Percentiles rank a stretch among this genome's conserved stretches.
phyloP scores from a whole-genome alignment of 1,140 invertebrate species.

The Scaptodrosophila lebanonensis region DNA sequence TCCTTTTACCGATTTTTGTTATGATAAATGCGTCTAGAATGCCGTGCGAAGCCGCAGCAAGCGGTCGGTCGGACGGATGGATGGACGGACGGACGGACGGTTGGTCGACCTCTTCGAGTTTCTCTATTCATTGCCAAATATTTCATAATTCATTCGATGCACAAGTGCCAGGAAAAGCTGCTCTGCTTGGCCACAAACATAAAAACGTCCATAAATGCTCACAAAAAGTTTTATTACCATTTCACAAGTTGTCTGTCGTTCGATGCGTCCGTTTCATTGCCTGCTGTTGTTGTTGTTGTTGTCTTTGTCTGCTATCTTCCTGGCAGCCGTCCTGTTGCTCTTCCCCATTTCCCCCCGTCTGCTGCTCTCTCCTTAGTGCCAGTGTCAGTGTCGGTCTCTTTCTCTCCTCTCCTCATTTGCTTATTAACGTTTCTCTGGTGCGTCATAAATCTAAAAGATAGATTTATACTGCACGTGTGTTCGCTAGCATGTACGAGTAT shows the following conservation, averaged over 20 bases:
- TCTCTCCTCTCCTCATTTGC: slow-evolving; percentile 58
- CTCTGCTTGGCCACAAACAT: slow-evolving; percentile 29
- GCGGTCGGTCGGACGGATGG: too few species aligned
- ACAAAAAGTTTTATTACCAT: slow-evolving; percentile 65
- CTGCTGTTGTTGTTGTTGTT: too few species aligned
- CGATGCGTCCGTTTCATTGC: neutral
- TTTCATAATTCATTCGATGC: slow-evolving; percentile 58
- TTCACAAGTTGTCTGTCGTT: slow-evolving; percentile 34
- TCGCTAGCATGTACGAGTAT: neutral
- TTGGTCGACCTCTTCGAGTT: slow-evolving; percentile 13
- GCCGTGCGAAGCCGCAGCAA: too few species aligned
- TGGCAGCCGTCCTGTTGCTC: too few species aligned
- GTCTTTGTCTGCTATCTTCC: too few species aligned
- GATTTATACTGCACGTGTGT: slow-evolving; percentile 44
- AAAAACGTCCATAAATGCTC: slow-evolving; percentile 54
- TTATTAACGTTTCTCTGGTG: slow-evolving; percentile 61
- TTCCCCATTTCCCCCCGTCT: too few species aligned
- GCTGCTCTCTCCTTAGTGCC: too few species aligned
- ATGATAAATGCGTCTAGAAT: slow-evolving; percentile 47
- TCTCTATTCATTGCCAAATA: slow-evolving; percentile 47
- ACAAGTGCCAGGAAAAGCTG: slow-evolving; percentile 15
- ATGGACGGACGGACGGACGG: too few species aligned
- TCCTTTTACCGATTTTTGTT: slow-evolving; percentile 41
- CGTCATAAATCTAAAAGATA: slow-evolving; percentile 61
- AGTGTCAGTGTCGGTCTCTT: too few species aligned